phyloP scores from a whole-genome alignment of 2,113 vertebrate species.

The Oryzias javanicus region DNA sequence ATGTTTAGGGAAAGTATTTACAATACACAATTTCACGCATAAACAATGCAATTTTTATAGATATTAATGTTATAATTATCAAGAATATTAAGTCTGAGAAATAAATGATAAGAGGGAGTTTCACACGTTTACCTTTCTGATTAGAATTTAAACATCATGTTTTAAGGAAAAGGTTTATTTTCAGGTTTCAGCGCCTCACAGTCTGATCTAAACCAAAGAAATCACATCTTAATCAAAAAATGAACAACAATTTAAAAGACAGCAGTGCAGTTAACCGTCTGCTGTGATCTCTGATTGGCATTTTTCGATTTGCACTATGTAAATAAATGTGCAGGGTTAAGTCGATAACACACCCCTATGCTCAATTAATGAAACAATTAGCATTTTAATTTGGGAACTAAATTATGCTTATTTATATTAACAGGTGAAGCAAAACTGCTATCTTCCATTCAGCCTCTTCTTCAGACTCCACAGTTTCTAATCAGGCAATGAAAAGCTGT shows the following conservation, averaged over 20 bases:
- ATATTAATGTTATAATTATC: no score
- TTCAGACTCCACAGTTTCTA: constrained; percentile 18
- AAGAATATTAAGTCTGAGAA: no score
- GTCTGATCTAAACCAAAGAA: neutral
- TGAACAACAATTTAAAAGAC: constrained; percentile 10
- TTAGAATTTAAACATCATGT: no score
- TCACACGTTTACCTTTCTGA: no score
- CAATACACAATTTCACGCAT: no score
- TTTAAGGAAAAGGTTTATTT: no score
- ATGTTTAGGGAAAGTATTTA: no score
- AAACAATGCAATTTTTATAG: no score
- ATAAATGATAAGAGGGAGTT: no score
- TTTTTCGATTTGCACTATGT: constrained; percentile 56
- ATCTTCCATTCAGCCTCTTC: constrained; percentile 28
- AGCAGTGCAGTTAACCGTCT: constrained; percentile 26
- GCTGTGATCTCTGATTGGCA: constrained; percentile 43
- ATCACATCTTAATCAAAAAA: constrained; percentile 11
- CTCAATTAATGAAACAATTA: constrained; percentile 62
- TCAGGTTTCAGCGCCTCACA: no score
- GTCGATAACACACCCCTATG: constrained; percentile 41
- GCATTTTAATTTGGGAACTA: constrained; percentile 63
- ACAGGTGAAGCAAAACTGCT: constrained; percentile 40
- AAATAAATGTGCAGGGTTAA: constrained; percentile 47
- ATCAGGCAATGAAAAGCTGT: constrained; percentile 21
- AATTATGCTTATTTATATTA: constrained; percentile 55